phyloP scores from a whole-genome alignment of 2,888 invertebrate genomes.

The Ophioninae sp. region DNA sequence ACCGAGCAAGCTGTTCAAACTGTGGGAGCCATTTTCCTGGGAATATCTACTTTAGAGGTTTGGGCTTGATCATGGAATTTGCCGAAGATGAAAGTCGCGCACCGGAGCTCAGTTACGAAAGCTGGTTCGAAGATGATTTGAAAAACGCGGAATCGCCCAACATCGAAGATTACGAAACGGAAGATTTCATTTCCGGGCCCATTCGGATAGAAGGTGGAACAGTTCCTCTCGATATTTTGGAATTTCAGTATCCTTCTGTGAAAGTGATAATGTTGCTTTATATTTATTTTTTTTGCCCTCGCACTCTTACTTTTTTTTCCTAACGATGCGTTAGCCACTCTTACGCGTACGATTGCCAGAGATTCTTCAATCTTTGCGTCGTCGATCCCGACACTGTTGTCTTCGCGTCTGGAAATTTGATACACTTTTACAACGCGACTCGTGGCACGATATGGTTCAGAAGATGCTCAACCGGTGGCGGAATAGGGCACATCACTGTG shows the following conservation, averaged over 20 bases:
- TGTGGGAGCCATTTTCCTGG: neutral
- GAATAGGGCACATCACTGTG: conserved; percentile 91
- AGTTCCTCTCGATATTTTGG: conserved; percentile 84
- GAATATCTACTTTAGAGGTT: neutral
- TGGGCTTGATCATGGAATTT: conserved; percentile 31
- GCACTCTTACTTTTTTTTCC: neutral
- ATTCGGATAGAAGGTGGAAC: conserved; percentile 82
- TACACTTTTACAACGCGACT: conserved; percentile 89
- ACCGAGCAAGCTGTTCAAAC: conserved; percentile 14
- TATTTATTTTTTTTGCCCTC: neutral
- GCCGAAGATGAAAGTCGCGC: conserved; percentile 35
- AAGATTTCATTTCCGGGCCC: conserved; percentile 84
- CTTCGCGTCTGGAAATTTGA: conserved; percentile 91
- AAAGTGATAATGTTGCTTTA: neutral
- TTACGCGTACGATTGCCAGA: conserved; percentile 92
- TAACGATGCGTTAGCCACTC: conserved; percentile 85
- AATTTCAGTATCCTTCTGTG: conserved; percentile 86
- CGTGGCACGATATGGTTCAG: conserved; percentile 86
- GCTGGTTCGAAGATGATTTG: conserved; percentile 52
- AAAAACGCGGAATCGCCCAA: conserved; percentile 53
- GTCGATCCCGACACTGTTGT: conserved; percentile 88
- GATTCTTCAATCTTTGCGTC: conserved; percentile 90
- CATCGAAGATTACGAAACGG: conserved; percentile 73
- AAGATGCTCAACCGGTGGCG: conserved; percentile 89
- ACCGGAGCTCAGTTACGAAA: conserved; percentile 47